A percentile compares a stretch with the other conserved stretches of the same genome.
These are phyloP conservation scores for Chloroclystis v-ata DNA, from an alignment of 2,888 invertebrate species.

Conservation along the genomic window DNA sequence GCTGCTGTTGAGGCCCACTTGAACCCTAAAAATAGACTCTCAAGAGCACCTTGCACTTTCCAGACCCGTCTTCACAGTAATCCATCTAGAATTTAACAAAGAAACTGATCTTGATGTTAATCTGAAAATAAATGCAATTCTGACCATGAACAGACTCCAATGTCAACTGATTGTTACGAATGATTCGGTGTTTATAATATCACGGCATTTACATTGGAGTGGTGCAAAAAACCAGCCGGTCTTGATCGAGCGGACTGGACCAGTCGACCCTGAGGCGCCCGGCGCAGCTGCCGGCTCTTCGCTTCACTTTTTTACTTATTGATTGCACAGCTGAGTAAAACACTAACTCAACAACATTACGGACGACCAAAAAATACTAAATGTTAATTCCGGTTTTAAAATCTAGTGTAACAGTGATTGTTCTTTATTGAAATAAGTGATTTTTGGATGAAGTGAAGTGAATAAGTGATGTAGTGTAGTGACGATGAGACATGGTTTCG, in stretches of 20 bases:
- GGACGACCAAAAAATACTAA: no score
- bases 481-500: slow-evolving; percentile 71
- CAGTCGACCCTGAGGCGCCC: slow-evolving; percentile 69
- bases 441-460: slow-evolving; percentile 36
- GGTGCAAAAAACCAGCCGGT: slow-evolving; percentile 54
- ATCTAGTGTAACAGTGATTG: slow-evolving; percentile 25
- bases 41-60: slow-evolving; percentile 5
- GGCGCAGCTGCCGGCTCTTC: slow-evolving; percentile 55
- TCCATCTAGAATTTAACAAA: slow-evolving; percentile 13
- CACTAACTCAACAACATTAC: slow-evolving; percentile 28
- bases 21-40: slow-evolving; percentile 9
- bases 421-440: slow-evolving; percentile 28
- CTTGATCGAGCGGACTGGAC: slow-evolving; percentile 55
- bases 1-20: slow-evolving; percentile 17
- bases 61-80: slow-evolving; percentile 11
- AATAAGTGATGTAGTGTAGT: slow-evolving; percentile 46
- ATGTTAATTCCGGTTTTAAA: no score
- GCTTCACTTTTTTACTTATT: slow-evolving; percentile 40
- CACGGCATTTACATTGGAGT: slow-evolving; percentile 50
- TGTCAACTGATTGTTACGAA: slow-evolving; percentile 44
- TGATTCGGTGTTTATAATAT: slow-evolving; percentile 47
- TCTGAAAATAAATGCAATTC: slow-evolving; percentile 15
- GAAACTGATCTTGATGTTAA: slow-evolving; percentile 19
- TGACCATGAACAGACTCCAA: slow-evolving; percentile 39
- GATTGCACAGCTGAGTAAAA: slow-evolving; percentile 38